A percentile compares a stretch with the other conserved stretches of the same genome.
These are phyloP conservation scores for Phrynocephalus forsythii DNA, from an alignment of 2,797 vertebrate genomes.

Conservation along the genomic window DNA sequence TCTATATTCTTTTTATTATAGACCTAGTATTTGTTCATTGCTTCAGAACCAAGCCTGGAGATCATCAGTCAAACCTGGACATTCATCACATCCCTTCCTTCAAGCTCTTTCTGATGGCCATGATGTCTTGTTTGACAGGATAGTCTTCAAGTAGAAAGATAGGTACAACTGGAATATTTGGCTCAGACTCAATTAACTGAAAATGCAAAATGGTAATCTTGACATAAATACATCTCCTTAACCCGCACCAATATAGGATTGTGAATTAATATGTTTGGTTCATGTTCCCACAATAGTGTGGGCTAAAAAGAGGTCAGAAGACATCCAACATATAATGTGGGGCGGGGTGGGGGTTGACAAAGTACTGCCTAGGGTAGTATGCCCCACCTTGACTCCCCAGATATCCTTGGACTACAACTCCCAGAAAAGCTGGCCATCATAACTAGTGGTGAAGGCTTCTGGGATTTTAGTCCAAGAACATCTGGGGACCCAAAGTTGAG, in stretches of 20 bases:
- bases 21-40: neutral
- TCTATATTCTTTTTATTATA: neutral
- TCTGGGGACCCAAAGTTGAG: too few species aligned
- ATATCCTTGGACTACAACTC: too few species aligned
- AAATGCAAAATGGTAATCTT: neutral
- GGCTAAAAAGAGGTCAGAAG: neutral
- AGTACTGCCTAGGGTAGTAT: too few species aligned
- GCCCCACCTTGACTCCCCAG: too few species aligned
- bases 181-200: neutral
- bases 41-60: neutral
- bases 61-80: too few species aligned
- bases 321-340: neutral
- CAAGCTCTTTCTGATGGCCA: neutral
- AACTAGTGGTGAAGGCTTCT: too few species aligned
- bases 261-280: constrained; percentile 2
- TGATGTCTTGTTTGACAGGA: neutral
- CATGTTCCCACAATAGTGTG: neutral
- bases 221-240: neutral
- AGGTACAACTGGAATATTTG: neutral
- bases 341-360: neutral
- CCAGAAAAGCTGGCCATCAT: too few species aligned
- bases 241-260: neutral
- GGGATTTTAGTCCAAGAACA: too few species aligned
- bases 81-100: neutral
- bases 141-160: neutral